Base-by-base conservation (phyloP, 2,113 vertebrate genomes). In the Neotragus moschatus region DNA sequence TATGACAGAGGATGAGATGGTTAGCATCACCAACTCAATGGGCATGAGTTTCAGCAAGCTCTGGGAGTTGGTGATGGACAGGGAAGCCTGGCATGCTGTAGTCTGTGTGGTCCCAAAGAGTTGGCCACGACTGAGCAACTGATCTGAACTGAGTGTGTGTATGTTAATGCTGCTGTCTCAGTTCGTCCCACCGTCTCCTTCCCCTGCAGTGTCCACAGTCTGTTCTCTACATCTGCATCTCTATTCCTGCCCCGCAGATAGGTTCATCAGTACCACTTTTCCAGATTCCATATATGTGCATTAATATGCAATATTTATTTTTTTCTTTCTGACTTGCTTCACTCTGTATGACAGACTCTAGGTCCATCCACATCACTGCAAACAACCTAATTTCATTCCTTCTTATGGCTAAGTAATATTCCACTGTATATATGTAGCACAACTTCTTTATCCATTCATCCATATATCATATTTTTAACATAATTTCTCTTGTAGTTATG, bases 401-500 rank as follows among this genome's bases (percentile, higher is more conserved):
- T 43, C 6, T 75, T 75, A 43, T 15, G 70, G 70, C 70, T 75
- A 7, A 43, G 70, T 26, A 75, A 75, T 43, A 75, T 14, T 43
- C 21, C 23, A 75, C 14, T 26, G 36, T 25, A 13, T 43, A 43
- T 43, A 75, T 75, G 23, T 75, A 75, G 39, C 12, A 43, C 70
- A 75, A 1, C 23, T 75, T 25, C 70, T 75, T 43, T 43, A 26
- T 43, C 39, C 23, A 16, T 61, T 61, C 14, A 33, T 84, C 77
- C 9, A 90, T 84, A 49, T 84, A 26, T 33, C 56, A 17, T n/a
- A 17, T 61, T 94, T 92, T 84, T 58, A 73, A 39, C 55, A 47
- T 19, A 55, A 9, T 63, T 95, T 97, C 90, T 82, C 56, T 43
- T 88, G 10, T 26, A 47, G 15, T 93, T 91, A 51, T 55, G 39